Conservation (phyloP, 2,113 vertebrate species). For the Solea senegalensis region DNA sequence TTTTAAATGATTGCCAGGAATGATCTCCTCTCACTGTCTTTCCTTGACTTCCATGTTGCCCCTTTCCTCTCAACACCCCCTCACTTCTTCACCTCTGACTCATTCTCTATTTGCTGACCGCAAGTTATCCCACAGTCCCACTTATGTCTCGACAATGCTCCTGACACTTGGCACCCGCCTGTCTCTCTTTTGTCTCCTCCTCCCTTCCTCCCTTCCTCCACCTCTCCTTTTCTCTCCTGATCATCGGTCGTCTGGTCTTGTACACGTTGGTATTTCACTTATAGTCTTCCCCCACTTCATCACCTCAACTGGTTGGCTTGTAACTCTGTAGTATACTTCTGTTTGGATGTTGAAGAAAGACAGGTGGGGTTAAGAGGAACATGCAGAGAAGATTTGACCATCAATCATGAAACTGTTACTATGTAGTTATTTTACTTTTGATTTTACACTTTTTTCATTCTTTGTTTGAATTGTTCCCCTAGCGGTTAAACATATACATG, state of each 20-base stretch:
- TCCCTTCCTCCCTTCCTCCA: background rate
- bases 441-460: no score
- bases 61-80: background rate
- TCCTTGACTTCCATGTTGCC: background rate
- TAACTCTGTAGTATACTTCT: background rate
- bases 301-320: constrained; percentile 5
- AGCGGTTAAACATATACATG: no score
- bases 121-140: constrained; percentile 32
- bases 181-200: constrained; percentile 8
- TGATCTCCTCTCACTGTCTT: background rate
- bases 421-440: no score
- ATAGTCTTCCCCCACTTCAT: background rate
- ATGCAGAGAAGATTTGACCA: no score
- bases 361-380: no score
- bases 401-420: no score
- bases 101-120: constrained; percentile 44
- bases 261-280: background rate
- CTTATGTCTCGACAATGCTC: constrained; percentile 23
- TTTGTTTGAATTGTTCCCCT: no score
- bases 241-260: constrained; percentile 18
- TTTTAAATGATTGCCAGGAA: background rate
- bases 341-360: no score
- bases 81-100: constrained; percentile 38
- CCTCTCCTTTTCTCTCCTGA: background rate
- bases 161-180: constrained; percentile 28